A percentile compares a stretch with the other conserved stretches of the same genome.
Conservation (phyloP, 1,140 invertebrate species). For the honey bee (Apis mellifera) region DNA sequence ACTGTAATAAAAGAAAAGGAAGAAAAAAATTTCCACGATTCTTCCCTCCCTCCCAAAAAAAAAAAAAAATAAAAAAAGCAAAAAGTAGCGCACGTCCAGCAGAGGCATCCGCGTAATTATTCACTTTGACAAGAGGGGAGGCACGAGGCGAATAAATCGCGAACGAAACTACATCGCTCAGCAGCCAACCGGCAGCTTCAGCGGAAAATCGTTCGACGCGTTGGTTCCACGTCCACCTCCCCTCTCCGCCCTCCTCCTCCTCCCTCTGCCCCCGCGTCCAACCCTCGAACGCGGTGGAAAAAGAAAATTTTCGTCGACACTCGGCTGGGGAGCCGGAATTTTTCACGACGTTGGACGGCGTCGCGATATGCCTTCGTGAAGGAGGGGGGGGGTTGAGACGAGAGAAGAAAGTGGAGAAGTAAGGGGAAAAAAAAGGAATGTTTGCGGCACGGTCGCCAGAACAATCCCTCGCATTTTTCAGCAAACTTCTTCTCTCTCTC, state of each 20-base stretch:
- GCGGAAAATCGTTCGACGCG: conserved; percentile 29
- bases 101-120: neutral
- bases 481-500: conserved; percentile 49
- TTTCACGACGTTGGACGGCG: conserved; percentile 28
- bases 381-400: neutral
- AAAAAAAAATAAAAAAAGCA: too few species aligned
- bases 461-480: conserved; percentile 68
- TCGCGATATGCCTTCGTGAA: neutral
- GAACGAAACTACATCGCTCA: conserved; percentile 20
- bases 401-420: neutral
- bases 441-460: conserved; percentile 60
- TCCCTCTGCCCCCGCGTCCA: neutral
- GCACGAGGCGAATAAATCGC: conserved; percentile 14
- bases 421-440: conserved; percentile 48
- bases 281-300: neutral
- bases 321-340: conserved; percentile 10
- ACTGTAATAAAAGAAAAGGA: neutral
- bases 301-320: conserved; percentile 31
- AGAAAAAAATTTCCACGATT: neutral
- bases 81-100: too few species aligned
- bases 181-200: conserved; percentile 15
- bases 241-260: neutral
- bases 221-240: neutral
- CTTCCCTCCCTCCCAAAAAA: neutral
- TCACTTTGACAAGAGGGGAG: neutral